Evolutionary conservation across 2,888 invertebrate species (phyloP).

Genomic region (Papilio demoleus): DNA sequence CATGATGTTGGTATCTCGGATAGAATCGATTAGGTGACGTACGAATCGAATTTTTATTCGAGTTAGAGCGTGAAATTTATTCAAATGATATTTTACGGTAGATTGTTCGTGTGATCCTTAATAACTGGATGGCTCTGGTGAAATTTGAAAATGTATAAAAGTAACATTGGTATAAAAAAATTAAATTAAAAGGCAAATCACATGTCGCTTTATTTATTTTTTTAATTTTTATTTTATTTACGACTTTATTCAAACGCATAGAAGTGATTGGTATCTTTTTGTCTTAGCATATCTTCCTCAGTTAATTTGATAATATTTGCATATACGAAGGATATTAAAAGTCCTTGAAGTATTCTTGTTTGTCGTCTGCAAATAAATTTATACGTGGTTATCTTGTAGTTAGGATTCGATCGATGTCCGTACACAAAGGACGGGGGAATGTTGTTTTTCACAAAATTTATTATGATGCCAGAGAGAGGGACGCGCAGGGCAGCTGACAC

Average conservation of each 20-base stretch:
- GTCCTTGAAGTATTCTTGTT: constrained; percentile 18
- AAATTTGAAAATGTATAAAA: constrained; percentile 52
- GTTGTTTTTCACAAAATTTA: constrained; percentile 82
- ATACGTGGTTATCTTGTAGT: constrained; percentile 54
- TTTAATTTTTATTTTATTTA: neutral
- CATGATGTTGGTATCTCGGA: constrained; percentile 48
- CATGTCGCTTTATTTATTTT: too few species aligned
- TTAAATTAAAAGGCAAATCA: too few species aligned
- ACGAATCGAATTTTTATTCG: constrained; percentile 55
- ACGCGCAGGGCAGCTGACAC: constrained; percentile 56
- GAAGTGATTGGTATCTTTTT: neutral
- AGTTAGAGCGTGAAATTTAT: constrained; percentile 60
- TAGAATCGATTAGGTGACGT: constrained; percentile 53
- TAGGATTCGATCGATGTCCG: constrained; percentile 64
- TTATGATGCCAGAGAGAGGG: constrained; percentile 66
- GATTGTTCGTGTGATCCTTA: constrained; percentile 57
- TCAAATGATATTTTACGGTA: constrained; percentile 64
- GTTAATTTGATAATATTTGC: neutral
- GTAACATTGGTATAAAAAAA: too few species aligned
- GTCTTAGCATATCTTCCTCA: neutral
- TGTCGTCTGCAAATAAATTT: constrained; percentile 17
- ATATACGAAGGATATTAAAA: neutral
- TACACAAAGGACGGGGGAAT: constrained; percentile 75
- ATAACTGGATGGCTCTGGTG: constrained; percentile 48
- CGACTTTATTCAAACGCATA: neutral